Percentiles rank a stretch among this genome's conserved stretches.
Conservation (phyloP, 2,888 invertebrate genomes). For the Cantharis flavilabris region DNA sequence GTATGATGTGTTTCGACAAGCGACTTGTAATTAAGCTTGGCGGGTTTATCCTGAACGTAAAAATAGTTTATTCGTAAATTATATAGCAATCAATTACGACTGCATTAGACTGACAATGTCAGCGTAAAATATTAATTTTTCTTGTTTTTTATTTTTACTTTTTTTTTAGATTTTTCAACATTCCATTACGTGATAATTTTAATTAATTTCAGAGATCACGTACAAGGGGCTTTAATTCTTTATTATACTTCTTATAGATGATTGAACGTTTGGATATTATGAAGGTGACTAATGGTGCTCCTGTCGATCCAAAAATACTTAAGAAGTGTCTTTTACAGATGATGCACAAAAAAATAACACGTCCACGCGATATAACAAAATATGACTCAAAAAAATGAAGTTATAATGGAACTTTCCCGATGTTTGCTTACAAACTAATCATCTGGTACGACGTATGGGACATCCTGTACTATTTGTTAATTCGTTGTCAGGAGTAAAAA, state of each 20-base stretch:
- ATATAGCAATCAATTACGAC: too few species aligned
- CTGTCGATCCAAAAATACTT: background rate
- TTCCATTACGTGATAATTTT: background rate
- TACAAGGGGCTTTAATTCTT: background rate
- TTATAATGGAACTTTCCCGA: background rate
- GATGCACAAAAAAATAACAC: background rate
- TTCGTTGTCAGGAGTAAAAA: background rate
- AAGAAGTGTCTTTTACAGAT: background rate
- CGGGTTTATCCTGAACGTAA: too few species aligned
- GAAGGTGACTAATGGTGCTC: background rate
- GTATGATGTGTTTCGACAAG: too few species aligned
- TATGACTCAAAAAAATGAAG: background rate
- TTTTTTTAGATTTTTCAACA: background rate
- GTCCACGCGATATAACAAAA: background rate
- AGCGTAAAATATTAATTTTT: background rate
- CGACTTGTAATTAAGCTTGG: too few species aligned
- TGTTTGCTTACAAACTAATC: background rate
- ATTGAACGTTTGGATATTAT: background rate
- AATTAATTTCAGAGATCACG: background rate
- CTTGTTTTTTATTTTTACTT: background rate
- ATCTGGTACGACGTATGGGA: background rate
- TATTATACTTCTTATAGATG: background rate
- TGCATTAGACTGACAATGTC: too few species aligned
- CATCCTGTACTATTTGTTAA: background rate
- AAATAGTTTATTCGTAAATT: too few species aligned